These are phyloP conservation scores for Melanchra persicariae DNA, from an alignment of 2,888 invertebrate species.

Conservation along the genomic window DNA sequence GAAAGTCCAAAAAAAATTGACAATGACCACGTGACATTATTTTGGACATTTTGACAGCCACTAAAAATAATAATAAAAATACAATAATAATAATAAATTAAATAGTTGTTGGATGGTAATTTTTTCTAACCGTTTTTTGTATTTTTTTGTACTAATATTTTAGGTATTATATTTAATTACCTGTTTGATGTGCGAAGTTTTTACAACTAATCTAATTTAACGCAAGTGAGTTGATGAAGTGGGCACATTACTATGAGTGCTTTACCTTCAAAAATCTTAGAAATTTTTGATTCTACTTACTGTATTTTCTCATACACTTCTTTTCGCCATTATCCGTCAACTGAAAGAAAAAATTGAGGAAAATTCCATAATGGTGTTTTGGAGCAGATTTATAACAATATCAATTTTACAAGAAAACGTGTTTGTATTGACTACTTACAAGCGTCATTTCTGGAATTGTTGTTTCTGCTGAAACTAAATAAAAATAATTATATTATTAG, in stretches of 20 bases:
- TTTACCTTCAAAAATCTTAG: neutral
- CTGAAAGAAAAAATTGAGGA: conserved; percentile 12
- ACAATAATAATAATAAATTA: too few species aligned
- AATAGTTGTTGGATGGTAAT: too few species aligned
- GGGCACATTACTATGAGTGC: neutral
- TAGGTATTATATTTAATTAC: too few species aligned
- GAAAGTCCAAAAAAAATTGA: too few species aligned
- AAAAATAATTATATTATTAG: neutral
- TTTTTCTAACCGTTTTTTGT: too few species aligned
- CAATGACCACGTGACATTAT: too few species aligned
- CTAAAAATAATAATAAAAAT: too few species aligned
- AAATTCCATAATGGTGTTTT: neutral
- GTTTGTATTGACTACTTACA: conserved; percentile 3
- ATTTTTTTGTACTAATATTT: too few species aligned
- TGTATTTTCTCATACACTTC: conserved; percentile 5
- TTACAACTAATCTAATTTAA: neutral
- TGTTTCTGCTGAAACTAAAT: conserved; percentile 24
- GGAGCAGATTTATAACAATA: neutral
- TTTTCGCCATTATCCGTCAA: neutral
- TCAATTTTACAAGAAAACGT: neutral
- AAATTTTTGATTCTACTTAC: conserved; percentile 12
- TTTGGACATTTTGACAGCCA: too few species aligned
- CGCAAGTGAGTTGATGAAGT: too few species aligned
- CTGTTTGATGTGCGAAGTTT: too few species aligned
- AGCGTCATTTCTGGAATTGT: neutral